Evolutionary conservation across 2,888 invertebrate species (phyloP).

Genomic region (Bursaphelenchus okinawaensis): DNA sequence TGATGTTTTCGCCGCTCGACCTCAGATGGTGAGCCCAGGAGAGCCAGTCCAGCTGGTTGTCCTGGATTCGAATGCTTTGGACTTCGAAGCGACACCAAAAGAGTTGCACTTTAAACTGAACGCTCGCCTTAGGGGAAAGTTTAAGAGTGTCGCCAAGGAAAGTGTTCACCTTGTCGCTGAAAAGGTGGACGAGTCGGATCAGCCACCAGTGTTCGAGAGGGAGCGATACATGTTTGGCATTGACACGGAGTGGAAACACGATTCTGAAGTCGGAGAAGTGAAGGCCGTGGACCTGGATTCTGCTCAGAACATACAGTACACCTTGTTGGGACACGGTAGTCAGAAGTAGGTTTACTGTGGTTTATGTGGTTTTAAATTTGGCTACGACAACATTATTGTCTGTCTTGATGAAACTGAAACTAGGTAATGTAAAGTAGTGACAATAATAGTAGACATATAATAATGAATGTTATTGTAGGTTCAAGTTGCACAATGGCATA

Average conservation of each 20-base stretch:
- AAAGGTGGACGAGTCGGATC: conserved; percentile 1
- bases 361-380: background rate
- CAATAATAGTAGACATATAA: too few species aligned
- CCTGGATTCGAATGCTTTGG: conserved; percentile 1
- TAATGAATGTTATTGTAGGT: background rate
- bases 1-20: conserved; percentile 15
- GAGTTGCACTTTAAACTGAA: conserved; percentile 1
- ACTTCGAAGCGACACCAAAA: background rate
- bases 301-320: conserved; percentile 7
- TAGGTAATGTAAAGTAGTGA: background rate
- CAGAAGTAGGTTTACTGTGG: background rate
- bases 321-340: conserved; percentile 5
- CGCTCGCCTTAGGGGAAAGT: background rate
- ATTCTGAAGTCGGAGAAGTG: background rate
- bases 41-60: conserved; percentile 7
- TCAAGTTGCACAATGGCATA: background rate
- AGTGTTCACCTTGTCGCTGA: background rate
- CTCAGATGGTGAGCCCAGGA: conserved; percentile 23
- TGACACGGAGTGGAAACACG: background rate
- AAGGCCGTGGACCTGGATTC: conserved; percentile 6
- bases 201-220: conserved; percentile 5
- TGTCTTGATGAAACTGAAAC: too few species aligned
- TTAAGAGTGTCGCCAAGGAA: background rate
- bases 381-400: too few species aligned
- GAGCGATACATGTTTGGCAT: conserved; percentile 2